These are phyloP conservation scores for pig (Sus scrofa) DNA, from an alignment of 2,113 vertebrate species.

Conservation along the genomic window DNA sequence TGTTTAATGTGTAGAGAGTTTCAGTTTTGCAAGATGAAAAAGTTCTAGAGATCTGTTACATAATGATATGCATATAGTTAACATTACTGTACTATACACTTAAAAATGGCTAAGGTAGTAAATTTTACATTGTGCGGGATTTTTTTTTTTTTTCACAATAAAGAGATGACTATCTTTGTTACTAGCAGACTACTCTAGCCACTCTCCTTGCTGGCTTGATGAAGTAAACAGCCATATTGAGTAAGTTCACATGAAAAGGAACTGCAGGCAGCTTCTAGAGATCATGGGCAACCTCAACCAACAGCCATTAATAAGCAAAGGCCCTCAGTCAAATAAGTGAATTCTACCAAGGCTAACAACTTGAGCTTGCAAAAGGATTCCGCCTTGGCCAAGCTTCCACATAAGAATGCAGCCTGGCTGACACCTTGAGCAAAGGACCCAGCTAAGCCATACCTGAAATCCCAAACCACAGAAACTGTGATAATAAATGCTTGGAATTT, in stretches of 20 bases:
- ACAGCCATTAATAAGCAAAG: conserved; percentile 12
- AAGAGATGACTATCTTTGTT: conserved; percentile 23
- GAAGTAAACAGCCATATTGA: background rate
- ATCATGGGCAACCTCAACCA: background rate
- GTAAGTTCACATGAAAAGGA: background rate
- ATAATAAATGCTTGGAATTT: background rate
- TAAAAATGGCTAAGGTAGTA: conserved; percentile 22
- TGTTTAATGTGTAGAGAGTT: background rate
- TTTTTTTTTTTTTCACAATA: background rate
- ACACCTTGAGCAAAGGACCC: background rate
- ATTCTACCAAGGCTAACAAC: background rate
- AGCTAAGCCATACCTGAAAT: background rate
- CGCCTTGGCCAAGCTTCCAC: background rate
- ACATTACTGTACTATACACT: background rate
- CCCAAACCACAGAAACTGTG: background rate
- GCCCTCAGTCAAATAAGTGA: conserved; percentile 1
- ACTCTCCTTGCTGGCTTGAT: background rate
- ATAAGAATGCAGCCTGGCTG: background rate
- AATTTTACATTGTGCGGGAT: background rate
- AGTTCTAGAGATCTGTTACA: background rate
- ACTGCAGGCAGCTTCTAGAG: conserved; percentile 27
- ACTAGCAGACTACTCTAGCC: background rate
- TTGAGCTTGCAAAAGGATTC: background rate
- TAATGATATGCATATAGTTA: background rate
- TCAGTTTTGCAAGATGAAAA: conserved; percentile 41